These are phyloP conservation scores for Syrista parreyssii DNA, from an alignment of 2,888 invertebrate genomes.

Conservation along the genomic window DNA sequence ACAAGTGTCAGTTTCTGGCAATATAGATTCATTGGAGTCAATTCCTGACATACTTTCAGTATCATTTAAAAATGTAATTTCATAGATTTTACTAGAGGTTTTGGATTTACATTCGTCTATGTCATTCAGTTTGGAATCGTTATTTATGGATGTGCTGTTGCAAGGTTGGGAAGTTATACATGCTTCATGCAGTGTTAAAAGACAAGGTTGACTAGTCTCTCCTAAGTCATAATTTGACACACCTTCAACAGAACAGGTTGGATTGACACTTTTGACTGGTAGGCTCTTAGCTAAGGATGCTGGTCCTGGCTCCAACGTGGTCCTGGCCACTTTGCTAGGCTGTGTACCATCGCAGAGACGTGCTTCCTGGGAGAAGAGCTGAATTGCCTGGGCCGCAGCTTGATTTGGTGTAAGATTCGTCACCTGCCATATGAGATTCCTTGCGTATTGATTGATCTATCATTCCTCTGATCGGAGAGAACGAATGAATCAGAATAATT, in stretches of 20 bases:
- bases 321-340: slow-evolving; percentile 79
- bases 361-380: slow-evolving; percentile 87
- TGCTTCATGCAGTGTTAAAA: neutral
- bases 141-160: neutral
- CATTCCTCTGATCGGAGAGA: neutral
- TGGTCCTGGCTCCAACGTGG: slow-evolving; percentile 65
- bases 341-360: slow-evolving; percentile 81
- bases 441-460: neutral
- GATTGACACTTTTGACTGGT: slow-evolving; percentile 62
- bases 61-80: neutral
- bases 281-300: slow-evolving; percentile 61
- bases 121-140: neutral
- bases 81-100: neutral
- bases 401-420: slow-evolving; percentile 85
- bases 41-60: neutral
- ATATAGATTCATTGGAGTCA: neutral
- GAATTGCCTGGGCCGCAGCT: slow-evolving; percentile 90
- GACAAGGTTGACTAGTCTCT: neutral
- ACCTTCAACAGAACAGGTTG: slow-evolving; percentile 64
- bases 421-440: slow-evolving; percentile 65
- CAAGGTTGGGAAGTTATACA: neutral
- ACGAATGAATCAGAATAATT: slow-evolving; percentile 9
- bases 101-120: neutral
- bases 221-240: slow-evolving; percentile 26
- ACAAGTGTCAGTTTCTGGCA: neutral